Evolutionary conservation across 2,113 vertebrate genomes (phyloP).

Genomic region (Aleadryas rufinucha): DNA sequence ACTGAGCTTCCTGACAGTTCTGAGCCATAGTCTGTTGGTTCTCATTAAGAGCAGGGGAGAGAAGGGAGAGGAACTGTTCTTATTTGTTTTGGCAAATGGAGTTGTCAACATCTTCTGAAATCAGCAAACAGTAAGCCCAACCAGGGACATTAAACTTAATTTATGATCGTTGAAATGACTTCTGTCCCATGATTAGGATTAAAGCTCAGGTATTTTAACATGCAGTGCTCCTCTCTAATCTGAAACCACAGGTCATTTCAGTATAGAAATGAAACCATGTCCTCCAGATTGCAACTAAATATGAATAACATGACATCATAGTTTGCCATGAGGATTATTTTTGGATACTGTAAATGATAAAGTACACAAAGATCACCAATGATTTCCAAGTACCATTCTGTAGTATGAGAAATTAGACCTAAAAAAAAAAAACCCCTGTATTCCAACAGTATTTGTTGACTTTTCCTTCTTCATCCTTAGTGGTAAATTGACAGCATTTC

Average conservation of each 20-base stretch:
- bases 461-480: not conserved
- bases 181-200: not conserved
- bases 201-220: not conserved
- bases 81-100: not conserved
- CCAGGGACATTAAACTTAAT: not conserved
- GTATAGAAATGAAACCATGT: not conserved
- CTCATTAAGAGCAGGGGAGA: not conserved
- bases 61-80: not conserved
- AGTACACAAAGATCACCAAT: not conserved
- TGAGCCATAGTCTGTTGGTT: not conserved
- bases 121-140: not conserved
- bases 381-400: not conserved
- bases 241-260: not conserved
- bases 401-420: not conserved
- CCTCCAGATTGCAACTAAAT: not conserved
- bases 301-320: not conserved
- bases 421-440: not conserved
- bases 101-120: not conserved
- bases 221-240: not conserved
- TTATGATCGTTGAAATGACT: not conserved
- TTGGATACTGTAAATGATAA: not conserved
- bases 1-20: not conserved
- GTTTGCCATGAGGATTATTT: not conserved
- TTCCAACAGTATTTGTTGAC: not conserved
- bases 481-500: not conserved